These are phyloP conservation scores for Melanotaenia trifasciata DNA, from an alignment of 2,797 vertebrate genomes.

Conservation along the genomic window DNA sequence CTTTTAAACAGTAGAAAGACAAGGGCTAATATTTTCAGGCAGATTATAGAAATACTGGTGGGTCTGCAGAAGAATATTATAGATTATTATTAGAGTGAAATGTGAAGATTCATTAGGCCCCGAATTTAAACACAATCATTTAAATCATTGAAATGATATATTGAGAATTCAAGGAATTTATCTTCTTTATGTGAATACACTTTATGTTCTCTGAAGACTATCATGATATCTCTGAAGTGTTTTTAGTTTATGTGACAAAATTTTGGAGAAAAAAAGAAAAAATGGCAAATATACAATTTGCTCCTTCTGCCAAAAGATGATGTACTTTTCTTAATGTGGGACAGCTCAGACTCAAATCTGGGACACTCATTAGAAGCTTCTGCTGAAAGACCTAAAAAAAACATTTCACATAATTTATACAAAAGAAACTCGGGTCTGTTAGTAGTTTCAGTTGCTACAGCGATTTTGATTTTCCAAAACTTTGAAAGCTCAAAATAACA, in stretches of 20 bases:
- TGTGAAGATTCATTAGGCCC: background rate
- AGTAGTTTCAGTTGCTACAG: background rate
- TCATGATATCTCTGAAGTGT: no score
- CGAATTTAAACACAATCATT: background rate
- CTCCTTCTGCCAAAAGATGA: background rate
- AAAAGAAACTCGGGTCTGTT: background rate
- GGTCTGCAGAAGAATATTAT: background rate
- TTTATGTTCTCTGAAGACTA: background rate
- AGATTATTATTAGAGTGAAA: background rate
- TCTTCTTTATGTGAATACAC: background rate
- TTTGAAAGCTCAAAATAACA: no score
- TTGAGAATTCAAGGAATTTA: background rate
- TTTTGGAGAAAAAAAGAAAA: background rate
- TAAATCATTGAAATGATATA: background rate
- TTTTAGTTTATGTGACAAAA: background rate
- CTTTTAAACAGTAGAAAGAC: background rate
- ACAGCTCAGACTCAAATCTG: constrained; percentile 17
- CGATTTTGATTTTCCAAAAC: no score
- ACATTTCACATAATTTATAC: background rate
- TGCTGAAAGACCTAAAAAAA: background rate
- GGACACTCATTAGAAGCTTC: background rate
- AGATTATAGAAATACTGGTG: background rate
- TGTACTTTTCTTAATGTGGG: constrained; percentile 11
- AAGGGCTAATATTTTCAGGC: background rate
- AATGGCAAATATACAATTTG: background rate